Evolutionary conservation across 2,797 vertebrate species (phyloP).

Genomic region (Protosalanx chinensis): DNA sequence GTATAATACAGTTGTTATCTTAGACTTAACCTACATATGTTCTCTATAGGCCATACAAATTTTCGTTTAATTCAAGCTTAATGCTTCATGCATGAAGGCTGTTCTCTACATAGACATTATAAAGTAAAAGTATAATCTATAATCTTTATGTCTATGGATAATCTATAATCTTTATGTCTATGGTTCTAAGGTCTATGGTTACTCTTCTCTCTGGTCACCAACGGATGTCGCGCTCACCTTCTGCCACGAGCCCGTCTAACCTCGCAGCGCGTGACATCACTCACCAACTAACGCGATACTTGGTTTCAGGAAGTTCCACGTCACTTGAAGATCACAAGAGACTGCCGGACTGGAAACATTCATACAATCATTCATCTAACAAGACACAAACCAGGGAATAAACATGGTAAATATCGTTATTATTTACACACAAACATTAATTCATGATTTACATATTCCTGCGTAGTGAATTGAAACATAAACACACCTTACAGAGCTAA

Average conservation of each 20-base stretch:
- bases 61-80: too few species aligned
- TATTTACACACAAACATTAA: fast-evolving
- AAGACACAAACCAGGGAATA: constrained; percentile 48
- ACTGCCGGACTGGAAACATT: constrained; percentile 29
- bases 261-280: constrained; percentile 53
- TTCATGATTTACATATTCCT: neutral
- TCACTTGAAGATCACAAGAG: constrained; percentile 66
- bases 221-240: too few species aligned
- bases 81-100: too few species aligned
- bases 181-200: too few species aligned
- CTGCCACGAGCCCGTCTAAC: constrained; percentile 9
- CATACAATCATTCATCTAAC: constrained; percentile 38
- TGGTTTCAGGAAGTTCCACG: constrained; percentile 90
- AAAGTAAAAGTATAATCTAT: too few species aligned
- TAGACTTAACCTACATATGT: too few species aligned
- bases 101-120: too few species aligned
- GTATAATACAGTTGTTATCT: too few species aligned
- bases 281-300: constrained; percentile 58
- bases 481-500: neutral
- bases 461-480: neutral
- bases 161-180: too few species aligned
- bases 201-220: too few species aligned
- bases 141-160: too few species aligned
- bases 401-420: constrained; percentile 64
- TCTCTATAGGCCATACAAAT: too few species aligned